These are phyloP conservation scores for Pangasianodon gigas DNA, from an alignment of 2,113 vertebrate species.

Conservation along the genomic window DNA sequence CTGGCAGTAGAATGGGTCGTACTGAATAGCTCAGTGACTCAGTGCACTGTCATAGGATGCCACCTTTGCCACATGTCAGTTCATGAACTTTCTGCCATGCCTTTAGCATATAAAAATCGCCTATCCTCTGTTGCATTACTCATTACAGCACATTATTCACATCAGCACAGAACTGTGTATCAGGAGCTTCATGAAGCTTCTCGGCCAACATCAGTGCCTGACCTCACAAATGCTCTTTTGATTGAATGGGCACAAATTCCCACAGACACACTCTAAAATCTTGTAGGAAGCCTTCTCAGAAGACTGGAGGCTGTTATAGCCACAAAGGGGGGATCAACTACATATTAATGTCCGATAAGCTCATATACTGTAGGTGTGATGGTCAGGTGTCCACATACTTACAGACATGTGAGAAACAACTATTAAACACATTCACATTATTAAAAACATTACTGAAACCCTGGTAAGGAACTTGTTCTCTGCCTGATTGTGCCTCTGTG, in stretches of 20 bases:
- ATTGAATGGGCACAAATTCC: too few species aligned
- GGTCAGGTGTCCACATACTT: neutral
- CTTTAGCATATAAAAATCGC: neutral
- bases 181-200: neutral
- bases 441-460: neutral
- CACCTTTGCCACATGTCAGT: too few species aligned
- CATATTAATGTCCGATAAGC: too few species aligned
- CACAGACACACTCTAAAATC: too few species aligned
- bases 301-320: too few species aligned
- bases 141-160: neutral
- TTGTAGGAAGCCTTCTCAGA: too few species aligned
- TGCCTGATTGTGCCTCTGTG: neutral
- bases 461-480: neutral
- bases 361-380: neutral
- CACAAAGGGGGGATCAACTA: too few species aligned
- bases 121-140: neutral
- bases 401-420: neutral
- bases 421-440: neutral
- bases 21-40: neutral
- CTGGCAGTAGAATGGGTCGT: neutral
- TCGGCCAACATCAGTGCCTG: too few species aligned
- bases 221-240: too few species aligned
- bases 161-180: neutral
- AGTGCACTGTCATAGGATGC: neutral
- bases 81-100: too few species aligned